Evolutionary conservation across 2,113 vertebrate species (phyloP).

Genomic region (Cygnus atratus): DNA sequence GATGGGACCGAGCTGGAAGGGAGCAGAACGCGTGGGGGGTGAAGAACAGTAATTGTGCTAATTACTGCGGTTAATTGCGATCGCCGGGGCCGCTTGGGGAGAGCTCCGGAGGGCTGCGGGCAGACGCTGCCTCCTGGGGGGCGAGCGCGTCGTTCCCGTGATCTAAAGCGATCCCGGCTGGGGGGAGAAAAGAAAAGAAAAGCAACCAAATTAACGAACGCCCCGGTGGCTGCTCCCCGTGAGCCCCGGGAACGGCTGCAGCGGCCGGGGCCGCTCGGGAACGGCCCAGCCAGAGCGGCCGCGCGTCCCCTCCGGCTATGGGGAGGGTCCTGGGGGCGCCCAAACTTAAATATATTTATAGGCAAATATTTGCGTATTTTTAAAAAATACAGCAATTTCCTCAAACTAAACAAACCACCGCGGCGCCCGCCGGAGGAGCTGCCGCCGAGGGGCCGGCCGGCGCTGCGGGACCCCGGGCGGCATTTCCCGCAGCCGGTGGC

Average conservation of each 20-base stretch:
- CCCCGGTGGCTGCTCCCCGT: not conserved
- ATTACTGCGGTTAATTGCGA: not conserved
- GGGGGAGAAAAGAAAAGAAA: not conserved
- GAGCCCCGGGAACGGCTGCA: not conserved
- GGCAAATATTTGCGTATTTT: rapidly evolving
- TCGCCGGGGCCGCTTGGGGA: not conserved
- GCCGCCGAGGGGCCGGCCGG: not conserved
- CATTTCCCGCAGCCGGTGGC: not conserved
- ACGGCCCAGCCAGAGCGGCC: not conserved
- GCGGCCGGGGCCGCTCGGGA: not conserved
- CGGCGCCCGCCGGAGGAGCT: not conserved
- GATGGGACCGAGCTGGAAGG: not conserved
- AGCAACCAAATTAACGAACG: not conserved
- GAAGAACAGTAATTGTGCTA: not conserved
- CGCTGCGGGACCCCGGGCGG: not conserved
- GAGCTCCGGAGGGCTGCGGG: not conserved
- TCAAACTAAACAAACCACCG: not conserved
- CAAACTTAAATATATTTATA: not conserved
- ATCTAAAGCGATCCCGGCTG: not conserved
- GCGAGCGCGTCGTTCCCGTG: not conserved
- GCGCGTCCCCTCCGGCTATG: not conserved
- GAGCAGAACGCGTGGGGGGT: not conserved
- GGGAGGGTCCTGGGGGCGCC: not conserved
- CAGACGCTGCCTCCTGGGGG: not conserved
- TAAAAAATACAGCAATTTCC: not conserved